A percentile compares a stretch with the other conserved stretches of the same genome.
phyloP scores from a whole-genome alignment of 2,797 vertebrate species.

The Moxostoma hubbsi region DNA sequence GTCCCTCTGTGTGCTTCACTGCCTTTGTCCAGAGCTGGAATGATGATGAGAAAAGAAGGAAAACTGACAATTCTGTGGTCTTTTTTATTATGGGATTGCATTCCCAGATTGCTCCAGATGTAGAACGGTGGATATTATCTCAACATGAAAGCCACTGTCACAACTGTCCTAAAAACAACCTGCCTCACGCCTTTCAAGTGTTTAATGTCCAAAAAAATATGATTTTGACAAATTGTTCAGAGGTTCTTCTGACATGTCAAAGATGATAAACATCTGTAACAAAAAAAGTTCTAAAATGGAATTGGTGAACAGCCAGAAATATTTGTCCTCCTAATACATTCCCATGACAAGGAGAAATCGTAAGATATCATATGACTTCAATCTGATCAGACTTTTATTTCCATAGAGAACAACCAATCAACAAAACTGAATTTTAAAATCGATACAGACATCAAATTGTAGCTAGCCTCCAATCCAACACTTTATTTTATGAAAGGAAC shows the following conservation, averaged over 20 bases:
- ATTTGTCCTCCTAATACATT: constrained; percentile 13
- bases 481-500: no score
- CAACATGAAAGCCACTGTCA: constrained; percentile 35
- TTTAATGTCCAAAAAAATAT: constrained; percentile 61
- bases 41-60: constrained; percentile 41
- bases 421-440: no score
- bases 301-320: constrained; percentile 28
- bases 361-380: no score
- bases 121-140: constrained; percentile 46
- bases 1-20: constrained; percentile 20
- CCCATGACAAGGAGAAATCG: no score
- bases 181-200: constrained; percentile 64
- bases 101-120: constrained; percentile 32
- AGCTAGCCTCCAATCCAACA: no score
- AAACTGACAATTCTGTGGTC: constrained; percentile 54
- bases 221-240: constrained; percentile 74
- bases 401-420: no score
- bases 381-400: no score
- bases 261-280: constrained; percentile 71
- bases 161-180: constrained; percentile 44
- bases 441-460: no score
- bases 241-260: constrained; percentile 67
- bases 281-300: constrained; percentile 51
- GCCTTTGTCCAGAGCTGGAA: constrained; percentile 44
- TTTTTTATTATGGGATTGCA: constrained; percentile 46